phyloP scores from a whole-genome alignment of 2,888 invertebrate genomes.

The Oscheius sp. region DNA sequence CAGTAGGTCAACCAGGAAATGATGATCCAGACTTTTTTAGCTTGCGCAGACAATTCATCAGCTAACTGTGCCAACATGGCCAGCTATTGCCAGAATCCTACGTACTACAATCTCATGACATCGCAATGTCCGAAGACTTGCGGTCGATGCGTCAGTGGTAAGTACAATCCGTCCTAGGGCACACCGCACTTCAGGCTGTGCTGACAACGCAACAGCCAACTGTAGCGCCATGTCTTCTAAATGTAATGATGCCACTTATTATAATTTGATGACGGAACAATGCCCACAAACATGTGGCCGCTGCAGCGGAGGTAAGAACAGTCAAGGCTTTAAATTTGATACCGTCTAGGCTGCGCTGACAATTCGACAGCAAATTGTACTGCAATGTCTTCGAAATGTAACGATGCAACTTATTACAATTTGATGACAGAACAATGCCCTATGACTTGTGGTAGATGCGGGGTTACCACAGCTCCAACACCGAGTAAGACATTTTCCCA shows the following conservation, averaged over 20 bases:
- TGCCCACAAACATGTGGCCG: constrained; percentile 8
- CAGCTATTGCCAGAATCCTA: constrained; percentile 1
- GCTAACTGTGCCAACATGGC: constrained; percentile 9
- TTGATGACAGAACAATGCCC: constrained; percentile 12
- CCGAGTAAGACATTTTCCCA: neutral
- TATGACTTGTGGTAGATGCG: neutral
- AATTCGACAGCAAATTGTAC: constrained; percentile 12
- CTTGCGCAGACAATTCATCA: constrained; percentile 12
- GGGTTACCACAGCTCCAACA: neutral
- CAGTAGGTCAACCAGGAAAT: neutral
- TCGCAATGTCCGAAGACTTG: constrained; percentile 18
- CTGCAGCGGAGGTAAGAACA: too few relatives aligned
- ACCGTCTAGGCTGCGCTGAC: too few relatives aligned
- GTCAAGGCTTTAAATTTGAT: neutral
- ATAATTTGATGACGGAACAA: constrained; percentile 14
- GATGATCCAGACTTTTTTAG: neutral
- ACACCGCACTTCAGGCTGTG: neutral
- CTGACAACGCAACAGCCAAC: constrained; percentile 5
- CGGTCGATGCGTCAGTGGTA: neutral
- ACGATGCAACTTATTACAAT: constrained; percentile 4
- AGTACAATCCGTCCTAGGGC: neutral
- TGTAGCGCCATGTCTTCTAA: neutral
- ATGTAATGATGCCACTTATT: constrained; percentile 10
- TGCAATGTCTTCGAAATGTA: neutral
- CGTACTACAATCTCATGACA: constrained; percentile 15